Evolutionary conservation across 2,888 invertebrate genomes (phyloP), one percentile per base, ranked within the genome.

Genomic region (Chaetogeoica ovagalla): DNA sequence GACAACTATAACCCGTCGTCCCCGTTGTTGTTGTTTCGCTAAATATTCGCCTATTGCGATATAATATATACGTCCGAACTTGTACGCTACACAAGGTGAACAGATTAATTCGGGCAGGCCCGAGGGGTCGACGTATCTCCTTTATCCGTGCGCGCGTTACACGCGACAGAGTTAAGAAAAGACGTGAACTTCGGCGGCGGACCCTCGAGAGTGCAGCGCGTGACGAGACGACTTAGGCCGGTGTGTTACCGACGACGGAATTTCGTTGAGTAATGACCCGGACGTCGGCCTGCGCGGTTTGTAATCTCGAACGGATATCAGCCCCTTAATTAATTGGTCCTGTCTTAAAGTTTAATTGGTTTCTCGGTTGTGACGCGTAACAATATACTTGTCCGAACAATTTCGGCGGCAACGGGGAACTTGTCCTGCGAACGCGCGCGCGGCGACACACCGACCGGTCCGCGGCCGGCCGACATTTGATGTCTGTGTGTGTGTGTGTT

Each of bases 311-410:
- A 9, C 55, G 71, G 71, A 79, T 71, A 71, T 79, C 79, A 17
- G 79, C 62, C 71, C 62, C 63, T 63, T 79, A 79, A 79, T 79
- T 79, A 79, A 79, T 79, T 71, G 79, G 63, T 63, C 55, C 71
- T 71, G 79, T 79, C 79, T 71, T 71, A 79, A 79, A 79, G 70
- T 79, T 79, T 79, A 79, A 79, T 79, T 79, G 79, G 79, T 79
- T 79, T 70, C 71, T 62, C 37, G 79, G 23, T 55, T 71, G 3
- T 19, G 77, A 55, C 55, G 55, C 74, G 69, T 70, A 17, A 4
- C 4, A 30, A 30, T 30, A 30, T 43, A 23, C 79, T 63, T 71
- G 79, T 79, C 79, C 79, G 79, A 57, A 79, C 71, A 63, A 57
- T 77, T 70, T 63, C 21, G 48, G 55, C 43, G 63, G 60, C 76